phyloP scores from a whole-genome alignment of 2,113 vertebrate species.

The Pygathrix nemaeus region DNA sequence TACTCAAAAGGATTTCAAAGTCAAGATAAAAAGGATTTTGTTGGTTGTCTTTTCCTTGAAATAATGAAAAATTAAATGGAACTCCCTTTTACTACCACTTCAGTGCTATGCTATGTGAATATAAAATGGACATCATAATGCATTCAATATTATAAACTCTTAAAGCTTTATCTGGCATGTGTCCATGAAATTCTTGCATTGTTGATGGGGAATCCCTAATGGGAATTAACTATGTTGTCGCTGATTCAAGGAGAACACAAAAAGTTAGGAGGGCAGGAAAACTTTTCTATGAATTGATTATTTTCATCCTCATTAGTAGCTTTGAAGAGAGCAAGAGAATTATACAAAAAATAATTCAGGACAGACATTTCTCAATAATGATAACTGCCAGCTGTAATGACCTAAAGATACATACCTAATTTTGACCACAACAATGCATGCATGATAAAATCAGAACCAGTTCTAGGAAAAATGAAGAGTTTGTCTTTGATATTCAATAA shows the following conservation, averaged over 20 bases:
- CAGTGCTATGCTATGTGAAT: not conserved
- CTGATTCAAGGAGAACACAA: not conserved
- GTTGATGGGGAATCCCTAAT: not conserved
- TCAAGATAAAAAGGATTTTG: not conserved
- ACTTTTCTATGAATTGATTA: not conserved
- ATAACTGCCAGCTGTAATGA: not conserved
- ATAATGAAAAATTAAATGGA: conserved; percentile 14
- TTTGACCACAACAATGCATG: not conserved
- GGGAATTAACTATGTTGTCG: not conserved
- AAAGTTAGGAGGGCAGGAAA: conserved; percentile 4
- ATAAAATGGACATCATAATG: not conserved
- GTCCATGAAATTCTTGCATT: not conserved
- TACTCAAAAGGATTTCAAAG: conserved; percentile 47
- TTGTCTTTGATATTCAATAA: not conserved
- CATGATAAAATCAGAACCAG: not conserved
- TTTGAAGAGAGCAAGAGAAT: conserved; percentile 9
- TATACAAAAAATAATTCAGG: not conserved
- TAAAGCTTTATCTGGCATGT: not conserved
- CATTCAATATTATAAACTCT: not conserved
- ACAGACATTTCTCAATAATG: not conserved
- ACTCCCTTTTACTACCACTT: not conserved
- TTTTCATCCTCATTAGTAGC: not conserved
- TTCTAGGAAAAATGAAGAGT: not conserved
- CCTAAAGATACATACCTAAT: not conserved
- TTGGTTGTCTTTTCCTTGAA: not conserved